Evolutionary conservation across 2,797 vertebrate genomes (phyloP).

Genomic region (Caiman crocodilus): DNA sequence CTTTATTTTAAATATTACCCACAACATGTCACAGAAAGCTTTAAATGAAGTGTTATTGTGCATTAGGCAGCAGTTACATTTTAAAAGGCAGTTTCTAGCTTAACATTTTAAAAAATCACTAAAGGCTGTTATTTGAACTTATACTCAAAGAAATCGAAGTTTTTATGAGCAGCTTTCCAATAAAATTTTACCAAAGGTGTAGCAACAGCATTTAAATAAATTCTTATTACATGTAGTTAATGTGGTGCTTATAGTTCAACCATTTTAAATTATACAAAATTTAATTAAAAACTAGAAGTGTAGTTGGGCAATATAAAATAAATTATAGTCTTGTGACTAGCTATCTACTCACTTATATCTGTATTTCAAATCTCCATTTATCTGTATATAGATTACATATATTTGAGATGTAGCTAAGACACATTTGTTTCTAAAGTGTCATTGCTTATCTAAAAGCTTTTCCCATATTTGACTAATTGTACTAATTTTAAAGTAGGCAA

Average conservation of each 20-base stretch:
- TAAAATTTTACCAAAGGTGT: conserved; percentile 56
- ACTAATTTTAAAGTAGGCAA: not conserved
- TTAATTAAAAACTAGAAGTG: conserved; percentile 14
- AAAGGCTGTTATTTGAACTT: conserved; percentile 62
- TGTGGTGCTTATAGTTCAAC: not conserved
- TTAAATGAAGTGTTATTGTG: conserved; percentile 66
- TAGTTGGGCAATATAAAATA: not conserved
- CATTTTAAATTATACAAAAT: not conserved
- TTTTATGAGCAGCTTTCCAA: conserved; percentile 57
- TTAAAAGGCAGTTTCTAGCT: conserved; percentile 64
- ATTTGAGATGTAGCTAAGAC: not conserved
- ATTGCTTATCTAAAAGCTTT: not conserved
- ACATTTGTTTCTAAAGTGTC: not conserved
- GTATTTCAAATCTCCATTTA: not conserved
- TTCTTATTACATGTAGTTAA: conserved; percentile 16
- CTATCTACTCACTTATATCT: not conserved
- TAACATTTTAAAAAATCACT: conserved; percentile 51
- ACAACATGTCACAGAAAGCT: conserved; percentile 26
- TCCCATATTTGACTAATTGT: not conserved
- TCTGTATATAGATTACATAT: not conserved
- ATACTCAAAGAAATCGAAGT: conserved; percentile 44
- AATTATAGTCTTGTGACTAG: not conserved
- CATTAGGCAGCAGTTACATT: conserved; percentile 61
- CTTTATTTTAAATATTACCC: conserved; percentile 46
- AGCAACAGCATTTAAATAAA: conserved; percentile 40